Evolutionary conservation across 2,797 vertebrate species (phyloP), one percentile per base, ranked within the genome.

Genomic region (Liparis tanakae): DNA sequence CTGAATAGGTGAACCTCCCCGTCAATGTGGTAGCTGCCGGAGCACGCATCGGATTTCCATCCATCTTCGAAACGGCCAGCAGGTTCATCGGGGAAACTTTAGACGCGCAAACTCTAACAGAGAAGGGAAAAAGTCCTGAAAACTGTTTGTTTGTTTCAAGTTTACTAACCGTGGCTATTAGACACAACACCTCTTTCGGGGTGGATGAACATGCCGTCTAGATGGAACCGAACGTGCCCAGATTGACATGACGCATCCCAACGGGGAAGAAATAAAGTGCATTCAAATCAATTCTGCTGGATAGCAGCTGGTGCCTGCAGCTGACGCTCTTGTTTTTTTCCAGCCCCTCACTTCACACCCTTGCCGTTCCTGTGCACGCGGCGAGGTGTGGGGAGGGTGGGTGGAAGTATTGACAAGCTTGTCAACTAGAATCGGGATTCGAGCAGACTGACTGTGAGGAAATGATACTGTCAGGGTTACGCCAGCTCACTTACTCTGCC

Each of bases 221-320:
- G 84, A 88, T 80, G 48, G 82, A 87, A 65, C 81, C 57, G 59
- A 72, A 80, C 74, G 76, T 70, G 79, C 66, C 84, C 65, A 46
- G 83, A 90, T 67, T 87, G 86, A 87, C 78, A 71, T 25, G 60
- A 43, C 62, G 70, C 76, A 80, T 78, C 84, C 82, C 82, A 80
- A 73, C 77, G 71, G 84, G 77, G 79, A 62, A 43, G 73, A 81
- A 81, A 87, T 83, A 67, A 85, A 86, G 78, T 76, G 87, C 87
- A 86, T 88, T 88, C 74, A 89, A 80, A 92, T 89, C 81, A 87
- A 85, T 89, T 76, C 74, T 85, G 82, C 76, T 68, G 79, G 81
- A 76, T 73, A 84, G 83, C 90, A 93, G 88, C 89, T 91, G 90
- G 72, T 82, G 85, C 78, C 82, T 87, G 83, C 87, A 89, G 90